These are phyloP conservation scores for Gisinianus flammeolus DNA, from an alignment of 2,888 invertebrate species.

Conservation along the genomic window DNA sequence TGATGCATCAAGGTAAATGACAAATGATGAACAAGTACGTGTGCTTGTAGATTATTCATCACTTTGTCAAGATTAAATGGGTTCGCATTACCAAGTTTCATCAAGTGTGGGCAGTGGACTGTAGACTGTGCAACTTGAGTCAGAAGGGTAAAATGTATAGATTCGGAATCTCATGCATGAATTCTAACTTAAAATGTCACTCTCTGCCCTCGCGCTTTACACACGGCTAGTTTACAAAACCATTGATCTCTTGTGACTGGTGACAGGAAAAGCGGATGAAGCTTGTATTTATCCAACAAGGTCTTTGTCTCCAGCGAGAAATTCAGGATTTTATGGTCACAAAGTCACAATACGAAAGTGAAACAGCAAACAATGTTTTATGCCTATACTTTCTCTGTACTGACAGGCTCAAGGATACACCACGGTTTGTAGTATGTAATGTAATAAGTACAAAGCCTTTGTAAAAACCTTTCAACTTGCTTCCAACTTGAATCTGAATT, in stretches of 20 bases:
- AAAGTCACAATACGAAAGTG: background rate
- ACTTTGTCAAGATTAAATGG: no score
- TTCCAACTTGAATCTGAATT: background rate
- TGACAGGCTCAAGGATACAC: background rate
- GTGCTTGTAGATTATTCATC: no score
- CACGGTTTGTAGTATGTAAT: background rate
- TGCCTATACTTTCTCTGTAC: background rate
- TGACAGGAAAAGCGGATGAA: slow-evolving; percentile 10
- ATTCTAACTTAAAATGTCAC: background rate
- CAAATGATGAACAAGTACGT: no score
- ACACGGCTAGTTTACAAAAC: background rate
- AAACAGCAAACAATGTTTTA: background rate
- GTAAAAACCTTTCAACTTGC: background rate
- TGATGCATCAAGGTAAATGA: no score
- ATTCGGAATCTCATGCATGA: background rate
- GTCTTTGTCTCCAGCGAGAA: slow-evolving; percentile 33
- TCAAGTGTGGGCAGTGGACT: background rate
- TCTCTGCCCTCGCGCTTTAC: slow-evolving; percentile 4
- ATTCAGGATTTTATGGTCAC: slow-evolving; percentile 25
- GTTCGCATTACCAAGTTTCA: no score
- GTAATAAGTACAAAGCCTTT: background rate
- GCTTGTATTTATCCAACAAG: slow-evolving; percentile 25
- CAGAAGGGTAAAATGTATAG: slow-evolving; percentile 4
- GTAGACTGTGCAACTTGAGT: background rate
- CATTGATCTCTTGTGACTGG: slow-evolving; percentile 9